A percentile compares a stretch with the other conserved stretches of the same genome.
These are phyloP conservation scores for Prunella himalayana DNA, from an alignment of 2,113 vertebrate genomes.

Conservation along the genomic window DNA sequence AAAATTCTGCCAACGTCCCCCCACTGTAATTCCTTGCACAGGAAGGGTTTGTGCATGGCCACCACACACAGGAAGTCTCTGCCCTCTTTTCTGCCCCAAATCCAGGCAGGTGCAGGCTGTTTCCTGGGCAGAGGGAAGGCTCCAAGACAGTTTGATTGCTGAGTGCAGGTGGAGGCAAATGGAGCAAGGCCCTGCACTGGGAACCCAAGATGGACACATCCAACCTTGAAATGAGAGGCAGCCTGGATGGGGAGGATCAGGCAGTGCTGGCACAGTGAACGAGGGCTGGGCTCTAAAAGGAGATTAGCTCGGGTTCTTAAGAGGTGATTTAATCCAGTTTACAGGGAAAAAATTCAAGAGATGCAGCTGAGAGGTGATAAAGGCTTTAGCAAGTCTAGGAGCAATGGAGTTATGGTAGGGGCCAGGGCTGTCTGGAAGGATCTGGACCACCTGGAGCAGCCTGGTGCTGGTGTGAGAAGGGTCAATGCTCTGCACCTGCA, in stretches of 20 bases:
- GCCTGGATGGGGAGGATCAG: neutral
- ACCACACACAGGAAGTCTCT: neutral
- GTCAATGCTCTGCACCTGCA: fast-evolving
- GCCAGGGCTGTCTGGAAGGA: neutral
- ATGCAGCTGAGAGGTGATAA: neutral
- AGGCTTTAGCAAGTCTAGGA: neutral
- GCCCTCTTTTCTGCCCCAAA: neutral
- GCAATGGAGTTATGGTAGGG: neutral
- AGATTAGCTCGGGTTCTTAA: neutral
- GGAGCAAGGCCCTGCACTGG: neutral
- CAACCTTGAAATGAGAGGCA: constrained; percentile 51
- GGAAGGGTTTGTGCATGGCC: fast-evolving
- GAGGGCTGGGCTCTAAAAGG: neutral
- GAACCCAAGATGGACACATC: neutral
- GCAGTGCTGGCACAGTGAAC: neutral
- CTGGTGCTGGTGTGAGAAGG: neutral
- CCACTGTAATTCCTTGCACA: fast-evolving
- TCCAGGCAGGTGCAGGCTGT: neutral
- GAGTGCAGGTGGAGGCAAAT: constrained; percentile 19
- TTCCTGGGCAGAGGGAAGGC: neutral
- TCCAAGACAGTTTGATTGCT: constrained; percentile 39
- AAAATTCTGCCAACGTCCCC: fast-evolving
- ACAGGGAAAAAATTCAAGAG: neutral
- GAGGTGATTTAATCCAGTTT: constrained; percentile 24
- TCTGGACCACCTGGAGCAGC: neutral